Conservation (phyloP, 2,113 vertebrate genomes). For the Chiloscyllium plagiosum region DNA sequence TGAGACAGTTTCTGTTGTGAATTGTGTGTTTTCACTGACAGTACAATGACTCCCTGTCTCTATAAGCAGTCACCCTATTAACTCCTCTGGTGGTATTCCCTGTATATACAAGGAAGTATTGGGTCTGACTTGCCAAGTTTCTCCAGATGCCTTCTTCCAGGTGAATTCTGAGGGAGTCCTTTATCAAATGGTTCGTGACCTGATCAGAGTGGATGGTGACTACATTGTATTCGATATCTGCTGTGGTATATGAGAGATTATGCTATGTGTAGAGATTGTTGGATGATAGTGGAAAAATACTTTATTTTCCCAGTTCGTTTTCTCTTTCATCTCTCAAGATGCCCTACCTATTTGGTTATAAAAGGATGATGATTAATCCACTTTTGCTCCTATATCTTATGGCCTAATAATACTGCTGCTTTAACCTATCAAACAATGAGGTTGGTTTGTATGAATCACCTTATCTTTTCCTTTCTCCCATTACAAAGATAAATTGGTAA, state of each 20-base stretch:
- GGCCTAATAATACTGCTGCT: too few relatives aligned
- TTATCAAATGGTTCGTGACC: slow-evolving; percentile 54
- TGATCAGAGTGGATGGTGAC: slow-evolving; percentile 48
- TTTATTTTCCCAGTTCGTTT: background rate
- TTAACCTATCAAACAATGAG: too few relatives aligned
- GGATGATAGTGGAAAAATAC: background rate
- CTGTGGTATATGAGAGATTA: slow-evolving; percentile 52
- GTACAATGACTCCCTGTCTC: slow-evolving; percentile 63
- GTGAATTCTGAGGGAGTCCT: slow-evolving; percentile 66
- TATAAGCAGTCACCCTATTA: slow-evolving; percentile 68
- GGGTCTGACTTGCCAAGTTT: slow-evolving; percentile 66
- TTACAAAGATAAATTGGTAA: too few relatives aligned
- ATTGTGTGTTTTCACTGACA: slow-evolving; percentile 41
- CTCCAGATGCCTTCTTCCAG: slow-evolving; percentile 73
- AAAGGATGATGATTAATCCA: too few relatives aligned
- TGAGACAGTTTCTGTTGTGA: background rate
- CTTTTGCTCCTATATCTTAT: too few relatives aligned
- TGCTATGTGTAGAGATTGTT: background rate
- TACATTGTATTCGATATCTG: slow-evolving; percentile 69
- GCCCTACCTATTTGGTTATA: background rate
- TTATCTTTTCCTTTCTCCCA: too few relatives aligned
- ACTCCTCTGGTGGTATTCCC: slow-evolving; percentile 62
- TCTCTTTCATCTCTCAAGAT: background rate
- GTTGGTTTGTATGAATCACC: too few relatives aligned
- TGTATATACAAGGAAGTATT: slow-evolving; percentile 70